Conservation (phyloP, 2,113 vertebrate genomes). For the Ophiodon elongatus region DNA sequence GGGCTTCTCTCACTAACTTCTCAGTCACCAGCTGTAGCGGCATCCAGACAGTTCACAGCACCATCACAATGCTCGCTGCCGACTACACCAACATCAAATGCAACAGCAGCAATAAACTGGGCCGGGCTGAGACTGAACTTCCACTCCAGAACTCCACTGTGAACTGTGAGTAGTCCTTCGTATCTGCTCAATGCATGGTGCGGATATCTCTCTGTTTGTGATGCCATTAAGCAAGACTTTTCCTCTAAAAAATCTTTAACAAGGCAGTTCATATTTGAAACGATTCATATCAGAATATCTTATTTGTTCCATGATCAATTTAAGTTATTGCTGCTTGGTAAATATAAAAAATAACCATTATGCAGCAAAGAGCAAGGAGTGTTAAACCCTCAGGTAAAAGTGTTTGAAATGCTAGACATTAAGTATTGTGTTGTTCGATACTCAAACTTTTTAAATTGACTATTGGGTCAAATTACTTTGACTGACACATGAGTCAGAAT, state of each 20-base stretch:
- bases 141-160: background rate
- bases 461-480: no score
- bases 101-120: constrained; percentile 32
- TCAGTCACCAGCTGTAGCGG: constrained; percentile 8
- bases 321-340: background rate
- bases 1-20: constrained; percentile 18
- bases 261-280: no score
- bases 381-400: background rate
- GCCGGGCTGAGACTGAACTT: background rate
- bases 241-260: no score
- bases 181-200: background rate
- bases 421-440: background rate
- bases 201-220: background rate
- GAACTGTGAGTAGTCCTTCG: background rate
- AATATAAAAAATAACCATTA: background rate
- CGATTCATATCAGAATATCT: background rate
- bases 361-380: background rate
- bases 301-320: background rate
- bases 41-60: constrained; percentile 22
- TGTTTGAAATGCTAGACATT: background rate
- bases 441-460: background rate
- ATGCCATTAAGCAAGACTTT: background rate
- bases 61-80: constrained; percentile 8
- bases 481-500: background rate
- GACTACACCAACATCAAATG: constrained; percentile 6